Evolutionary conservation across 2,113 vertebrate genomes (phyloP), one percentile per base, ranked within the genome.

Genomic region (Piprites chloris): DNA sequence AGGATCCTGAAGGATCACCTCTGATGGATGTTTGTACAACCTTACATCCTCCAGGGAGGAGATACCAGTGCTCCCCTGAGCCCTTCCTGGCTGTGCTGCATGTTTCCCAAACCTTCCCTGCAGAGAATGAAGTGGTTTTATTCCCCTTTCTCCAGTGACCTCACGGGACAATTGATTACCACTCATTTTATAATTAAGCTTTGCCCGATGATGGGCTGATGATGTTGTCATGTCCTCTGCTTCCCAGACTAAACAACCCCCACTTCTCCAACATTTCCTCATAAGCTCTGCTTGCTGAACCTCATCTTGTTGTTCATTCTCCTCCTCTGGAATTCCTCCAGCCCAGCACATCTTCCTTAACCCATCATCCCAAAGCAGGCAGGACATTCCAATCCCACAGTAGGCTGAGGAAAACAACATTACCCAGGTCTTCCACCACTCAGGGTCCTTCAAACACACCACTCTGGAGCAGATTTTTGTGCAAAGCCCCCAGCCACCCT

Each of bases 51-150:
- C n/a, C 58, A 33, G 68, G 44, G 39, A 49, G 68, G 42, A 75
- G 41, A n/a, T 4, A 11, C 14, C 28, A 11, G 71, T 19, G n/a
- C n/a, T 53, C 32, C 42, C 49, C 49, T 5, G 41, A n/a, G 66
- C 20, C 18, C 50, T 46, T n/a, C 37, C 58, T 46, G 46, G 1
- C 68, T 18, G 42, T 13, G 66, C 88, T 53, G 62, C 37, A 28
- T 0, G 0, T 27, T 19, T 9, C 56, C 35, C 62, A 26, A 46
- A 14, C 23, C 42, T 69, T n/a, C 3, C 0, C 23, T n/a, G 2
- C 23, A 46, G 56, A 3, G 17, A 55, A 20, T 49, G 12, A 23
- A 18, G 23, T 21, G 35, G 11, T 65, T 74, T 44, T 39, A 9
- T 74, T 49, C 61, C 33, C 49, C 42, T 24, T 41, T 33, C 46